Evolutionary conservation across 2,113 vertebrate species (phyloP).

Genomic region (Zosterops lateralis): DNA sequence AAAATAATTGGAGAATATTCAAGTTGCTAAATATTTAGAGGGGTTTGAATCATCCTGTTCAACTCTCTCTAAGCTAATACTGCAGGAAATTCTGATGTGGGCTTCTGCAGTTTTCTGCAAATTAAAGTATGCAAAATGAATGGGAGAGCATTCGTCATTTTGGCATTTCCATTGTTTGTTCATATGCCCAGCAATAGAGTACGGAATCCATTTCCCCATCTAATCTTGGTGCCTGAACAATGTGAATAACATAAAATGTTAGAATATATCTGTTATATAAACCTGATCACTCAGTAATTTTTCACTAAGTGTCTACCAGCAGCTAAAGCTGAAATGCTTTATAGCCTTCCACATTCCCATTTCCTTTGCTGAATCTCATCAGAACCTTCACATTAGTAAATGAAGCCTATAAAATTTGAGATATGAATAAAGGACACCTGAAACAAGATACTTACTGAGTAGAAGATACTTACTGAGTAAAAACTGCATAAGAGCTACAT

Average conservation of each 20-base stretch:
- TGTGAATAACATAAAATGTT: slow-evolving; percentile 64
- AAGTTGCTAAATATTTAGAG: slow-evolving; percentile 21
- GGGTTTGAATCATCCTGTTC: slow-evolving; percentile 8
- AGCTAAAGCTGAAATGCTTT: slow-evolving; percentile 5
- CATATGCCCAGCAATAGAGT: slow-evolving; percentile 28
- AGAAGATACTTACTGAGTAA: background rate
- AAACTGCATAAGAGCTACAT: background rate
- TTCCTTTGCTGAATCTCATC: slow-evolving; percentile 50
- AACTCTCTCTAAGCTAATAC: background rate
- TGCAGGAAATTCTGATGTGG: slow-evolving; percentile 18
- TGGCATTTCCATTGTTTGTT: slow-evolving; percentile 74
- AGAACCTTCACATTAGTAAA: slow-evolving; percentile 30
- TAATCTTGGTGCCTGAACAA: slow-evolving; percentile 55
- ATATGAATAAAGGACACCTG: slow-evolving; percentile 32
- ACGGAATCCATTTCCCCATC: slow-evolving; percentile 61
- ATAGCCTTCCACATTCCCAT: slow-evolving; percentile 6
- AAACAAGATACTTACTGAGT: slow-evolving; percentile 17
- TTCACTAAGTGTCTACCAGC: slow-evolving; percentile 26
- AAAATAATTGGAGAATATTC: background rate
- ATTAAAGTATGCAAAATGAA: slow-evolving; percentile 47
- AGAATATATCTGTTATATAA: slow-evolving; percentile 38
- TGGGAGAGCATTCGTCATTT: slow-evolving; percentile 55
- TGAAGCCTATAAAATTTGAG: slow-evolving; percentile 32
- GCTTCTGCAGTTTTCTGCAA: slow-evolving; percentile 15
- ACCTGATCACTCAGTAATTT: slow-evolving; percentile 28